Evolutionary conservation across 1,140 invertebrate genomes (phyloP), one percentile per base, ranked within the genome.

Genomic region (Cylas formicarius): DNA sequence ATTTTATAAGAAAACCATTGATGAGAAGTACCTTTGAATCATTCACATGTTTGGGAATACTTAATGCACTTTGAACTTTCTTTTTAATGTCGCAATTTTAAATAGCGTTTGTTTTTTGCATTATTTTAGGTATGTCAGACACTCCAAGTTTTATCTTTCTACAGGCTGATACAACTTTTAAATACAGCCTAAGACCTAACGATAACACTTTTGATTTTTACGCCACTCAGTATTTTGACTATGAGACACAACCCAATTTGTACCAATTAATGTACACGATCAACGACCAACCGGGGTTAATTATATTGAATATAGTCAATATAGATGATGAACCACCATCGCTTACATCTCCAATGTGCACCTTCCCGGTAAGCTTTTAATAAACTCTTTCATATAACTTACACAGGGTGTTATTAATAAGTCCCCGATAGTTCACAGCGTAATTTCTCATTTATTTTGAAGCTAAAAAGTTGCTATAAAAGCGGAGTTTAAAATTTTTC

Each of bases 311-410:
- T 10, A 51, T 40, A 9, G 31, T 23, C 5, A 51, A 51, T 14
- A 41, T 41, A 23, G 48, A 51, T 16, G 48, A 51, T 31, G 48
- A 51, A 28, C 23, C 37, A 3, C 48, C 48, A 24, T 26, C 32
- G 9, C 17, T 51, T 14, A 40, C 28, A 13, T 16, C 43, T 3
- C 22, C 31, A 4, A 31, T 41, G 27, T 51, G 48, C 19, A 17
- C 36, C 3, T 41, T 51, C 0, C 18, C 41, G 21, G 48, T 51
- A 44, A 44, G 42, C 35, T 11, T 27, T 4, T 36, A 20, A 1
- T 34, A 17, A 20, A 35, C 17, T 32, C 17, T 7, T 32, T n/a
- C n/a, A n/a, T n/a, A n/a, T n/a, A n/a, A n/a, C n/a, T n/a, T n/a
- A n/a, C n/a, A n/a, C n/a, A n/a, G n/a, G n/a, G n/a, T n/a, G n/a